Evolutionary conservation across 2,113 vertebrate species (phyloP).

Genomic region (Pseudopodoces humilis): DNA sequence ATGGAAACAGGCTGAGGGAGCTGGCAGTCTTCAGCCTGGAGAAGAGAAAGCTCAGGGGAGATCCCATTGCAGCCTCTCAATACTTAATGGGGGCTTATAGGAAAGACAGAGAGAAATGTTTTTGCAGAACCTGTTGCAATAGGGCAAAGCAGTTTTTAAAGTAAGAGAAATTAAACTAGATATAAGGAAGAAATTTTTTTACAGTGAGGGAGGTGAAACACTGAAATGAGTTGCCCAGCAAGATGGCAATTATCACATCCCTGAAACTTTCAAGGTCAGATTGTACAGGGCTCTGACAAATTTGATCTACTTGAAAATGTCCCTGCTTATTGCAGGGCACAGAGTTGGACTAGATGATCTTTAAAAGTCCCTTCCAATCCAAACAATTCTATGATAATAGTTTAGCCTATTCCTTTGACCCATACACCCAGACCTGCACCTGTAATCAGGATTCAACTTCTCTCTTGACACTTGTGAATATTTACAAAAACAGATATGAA

Average conservation of each 20-base stretch:
- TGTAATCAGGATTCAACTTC: not conserved
- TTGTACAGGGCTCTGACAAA: not conserved
- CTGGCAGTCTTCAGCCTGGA: not conserved
- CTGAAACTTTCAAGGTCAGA: not conserved
- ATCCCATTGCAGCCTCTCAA: not conserved
- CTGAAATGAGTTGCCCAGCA: not conserved
- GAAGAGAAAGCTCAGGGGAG: not conserved
- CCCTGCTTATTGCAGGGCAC: not conserved
- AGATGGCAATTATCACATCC: not conserved
- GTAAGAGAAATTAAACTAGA: not conserved
- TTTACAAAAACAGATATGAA: not conserved
- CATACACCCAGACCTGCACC: not conserved
- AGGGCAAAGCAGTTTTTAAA: not conserved
- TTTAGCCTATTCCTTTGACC: not conserved
- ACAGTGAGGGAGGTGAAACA: accelerated
- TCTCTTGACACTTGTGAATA: not conserved
- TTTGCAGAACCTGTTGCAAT: not conserved
- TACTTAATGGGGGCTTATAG: not conserved
- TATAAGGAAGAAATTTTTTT: not conserved
- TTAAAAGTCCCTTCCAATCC: not conserved
- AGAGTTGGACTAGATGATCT: not conserved
- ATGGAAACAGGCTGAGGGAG: not conserved
- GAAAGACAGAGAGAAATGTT: not conserved
- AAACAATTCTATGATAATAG: not conserved
- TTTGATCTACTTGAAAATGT: not conserved